Evolutionary conservation across 2,888 invertebrate species (phyloP), one percentile per base, ranked within the genome.

Genomic region (Oscheius onirici): DNA sequence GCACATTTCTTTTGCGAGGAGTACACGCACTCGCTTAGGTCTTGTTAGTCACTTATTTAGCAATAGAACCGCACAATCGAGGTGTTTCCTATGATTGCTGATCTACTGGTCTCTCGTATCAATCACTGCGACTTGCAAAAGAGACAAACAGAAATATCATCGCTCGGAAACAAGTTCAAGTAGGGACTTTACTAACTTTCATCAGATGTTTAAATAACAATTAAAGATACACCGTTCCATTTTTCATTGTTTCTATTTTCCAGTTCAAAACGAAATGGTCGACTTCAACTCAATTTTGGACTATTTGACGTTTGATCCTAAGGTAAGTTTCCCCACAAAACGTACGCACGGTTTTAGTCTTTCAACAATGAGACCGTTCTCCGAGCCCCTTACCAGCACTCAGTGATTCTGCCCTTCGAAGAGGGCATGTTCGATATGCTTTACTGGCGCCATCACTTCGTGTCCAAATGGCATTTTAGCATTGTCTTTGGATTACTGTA

Each of bases 391-490:
- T 68, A 68, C 46, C 3, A 68, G 13, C 57, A 68, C 20, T 28
- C 55, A 1, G 11, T 68, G 6, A 44, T 43, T 40, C 20, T 68
- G 26, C 55, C 67, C 22, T 68, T 68, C 24, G 67, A 54, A 41
- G 15, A 41, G n/a, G 57, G 11, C 11, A 28, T 58, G 17, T 28
- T 34, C 28, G 55, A 54, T 41, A 57, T 40, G 54, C 28, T 52
- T 22, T 55, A 40, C 44, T 55, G 57, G 57, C 13, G 55, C 8
- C 44, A 17, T n/a, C 57, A 68, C 13, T 54, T 17, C 20, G 44
- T 55, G n/a, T 26, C 49, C 26, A 68, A 68, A 44, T 68, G 67
- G 67, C 67, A 68, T 54, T 55, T 44, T 13, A 55, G 41, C 22
- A n/a, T 41, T 15, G 10, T 43, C 20, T n/a, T 68, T 13, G 54